These are phyloP conservation scores for Sinosuthora webbiana DNA, from an alignment of 2,113 vertebrate species.

Conservation along the genomic window DNA sequence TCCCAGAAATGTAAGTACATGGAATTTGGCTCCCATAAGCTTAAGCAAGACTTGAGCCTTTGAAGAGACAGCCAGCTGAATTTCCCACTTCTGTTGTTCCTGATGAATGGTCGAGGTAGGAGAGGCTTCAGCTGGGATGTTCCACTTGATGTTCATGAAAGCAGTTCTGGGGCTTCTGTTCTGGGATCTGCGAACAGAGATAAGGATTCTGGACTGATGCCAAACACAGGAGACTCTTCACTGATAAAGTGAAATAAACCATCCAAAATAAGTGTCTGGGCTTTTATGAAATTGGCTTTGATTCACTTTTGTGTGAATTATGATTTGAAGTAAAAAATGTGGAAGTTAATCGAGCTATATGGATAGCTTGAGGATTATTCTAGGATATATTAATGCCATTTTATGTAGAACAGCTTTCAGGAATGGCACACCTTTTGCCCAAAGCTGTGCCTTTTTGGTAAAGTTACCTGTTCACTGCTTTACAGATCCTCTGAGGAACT, in stretches of 20 bases:
- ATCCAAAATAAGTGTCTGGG: background rate
- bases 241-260: background rate
- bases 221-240: background rate
- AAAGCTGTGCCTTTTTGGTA: background rate
- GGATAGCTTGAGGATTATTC: background rate
- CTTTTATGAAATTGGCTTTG: background rate
- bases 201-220: background rate
- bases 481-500: slow-evolving; percentile 69
- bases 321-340: background rate
- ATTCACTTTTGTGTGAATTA: background rate
- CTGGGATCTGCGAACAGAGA: background rate
- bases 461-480: slow-evolving; percentile 9
- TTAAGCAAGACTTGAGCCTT: background rate
- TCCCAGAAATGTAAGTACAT: background rate
- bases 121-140: background rate
- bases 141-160: background rate
- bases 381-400: background rate
- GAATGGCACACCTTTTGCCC: background rate
- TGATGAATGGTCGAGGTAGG: background rate
- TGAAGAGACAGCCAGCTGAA: background rate
- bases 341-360: background rate
- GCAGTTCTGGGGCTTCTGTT: background rate
- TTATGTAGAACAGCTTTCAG: background rate
- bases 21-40: background rate
- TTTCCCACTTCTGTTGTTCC: background rate